Percentiles rank a stretch among this genome's conserved stretches.
Evolutionary conservation across 2,113 vertebrate genomes (phyloP).

Genomic region (Chamaetylas fuelleborni): DNA sequence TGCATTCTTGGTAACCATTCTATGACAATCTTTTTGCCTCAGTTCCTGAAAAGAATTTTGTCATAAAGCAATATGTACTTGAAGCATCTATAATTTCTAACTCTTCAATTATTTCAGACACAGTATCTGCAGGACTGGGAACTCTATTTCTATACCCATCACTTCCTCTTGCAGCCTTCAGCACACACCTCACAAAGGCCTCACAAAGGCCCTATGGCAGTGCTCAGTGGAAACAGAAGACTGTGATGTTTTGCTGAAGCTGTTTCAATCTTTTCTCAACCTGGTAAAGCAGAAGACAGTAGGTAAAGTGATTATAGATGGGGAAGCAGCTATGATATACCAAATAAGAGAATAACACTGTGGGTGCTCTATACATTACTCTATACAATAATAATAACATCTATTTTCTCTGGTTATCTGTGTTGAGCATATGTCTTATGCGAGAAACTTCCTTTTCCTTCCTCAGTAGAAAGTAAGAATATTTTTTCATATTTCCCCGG

Average conservation of each 20-base stretch:
- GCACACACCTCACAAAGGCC: background rate
- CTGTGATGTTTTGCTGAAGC: background rate
- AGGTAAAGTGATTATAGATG: background rate
- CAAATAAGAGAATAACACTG: background rate
- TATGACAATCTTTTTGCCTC: background rate
- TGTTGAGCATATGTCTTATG: background rate
- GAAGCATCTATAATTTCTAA: background rate
- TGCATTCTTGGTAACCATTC: background rate
- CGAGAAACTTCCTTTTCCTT: background rate
- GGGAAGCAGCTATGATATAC: background rate
- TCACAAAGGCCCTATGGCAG: background rate
- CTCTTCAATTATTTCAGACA: background rate
- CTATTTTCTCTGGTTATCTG: background rate
- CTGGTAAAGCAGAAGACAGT: background rate
- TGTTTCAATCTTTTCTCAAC: background rate
- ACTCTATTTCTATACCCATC: background rate
- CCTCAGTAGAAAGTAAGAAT: background rate
- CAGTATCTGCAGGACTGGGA: background rate
- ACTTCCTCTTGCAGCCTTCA: background rate
- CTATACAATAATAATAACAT: background rate
- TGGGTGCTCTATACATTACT: background rate
- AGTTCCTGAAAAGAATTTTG: background rate
- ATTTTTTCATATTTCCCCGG: background rate
- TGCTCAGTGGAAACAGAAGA: background rate
- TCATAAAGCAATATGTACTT: background rate